These are phyloP conservation scores for Drosophila persimilis DNA, from an alignment of 1,140 invertebrate species.

Conservation along the genomic window DNA sequence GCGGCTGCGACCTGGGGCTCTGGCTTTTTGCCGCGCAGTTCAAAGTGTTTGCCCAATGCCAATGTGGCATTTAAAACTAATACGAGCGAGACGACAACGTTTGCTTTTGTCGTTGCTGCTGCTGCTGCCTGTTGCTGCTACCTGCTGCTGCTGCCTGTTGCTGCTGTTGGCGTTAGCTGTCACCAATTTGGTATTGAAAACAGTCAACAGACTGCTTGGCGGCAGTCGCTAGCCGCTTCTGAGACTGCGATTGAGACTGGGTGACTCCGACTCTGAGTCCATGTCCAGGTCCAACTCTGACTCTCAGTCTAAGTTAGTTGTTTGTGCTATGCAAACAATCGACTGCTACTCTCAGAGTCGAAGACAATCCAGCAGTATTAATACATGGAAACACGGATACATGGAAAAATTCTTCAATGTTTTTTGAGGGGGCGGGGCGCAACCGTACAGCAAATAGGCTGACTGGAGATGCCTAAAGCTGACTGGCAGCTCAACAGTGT, in stretches of 20 bases:
- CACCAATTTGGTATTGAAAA: conserved; percentile 76
- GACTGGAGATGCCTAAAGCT: conserved; percentile 17
- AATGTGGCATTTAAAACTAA: conserved; percentile 80
- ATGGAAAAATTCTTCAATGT: conserved; percentile 54
- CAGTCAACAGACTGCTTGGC: conserved; percentile 42
- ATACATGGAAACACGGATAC: too few relatives aligned
- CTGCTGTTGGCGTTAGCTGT: conserved; percentile 49
- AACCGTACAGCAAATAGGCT: conserved; percentile 36
- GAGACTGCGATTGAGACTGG: background rate
- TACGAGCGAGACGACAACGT: conserved; percentile 61
- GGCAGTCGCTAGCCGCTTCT: conserved; percentile 30
- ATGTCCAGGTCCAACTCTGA: conserved; percentile 5
- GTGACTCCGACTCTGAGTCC: conserved; percentile 1
- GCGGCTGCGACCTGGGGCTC: conserved; percentile 14
- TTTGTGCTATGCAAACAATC: conserved; percentile 64
- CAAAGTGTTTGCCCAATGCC: conserved; percentile 69
- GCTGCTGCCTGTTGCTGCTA: conserved; percentile 50
- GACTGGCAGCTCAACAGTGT: conserved; percentile 29
- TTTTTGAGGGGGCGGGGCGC: conserved; percentile 22
- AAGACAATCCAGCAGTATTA: conserved; percentile 36
- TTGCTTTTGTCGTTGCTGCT: conserved; percentile 32
- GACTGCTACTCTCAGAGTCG: conserved; percentile 4
- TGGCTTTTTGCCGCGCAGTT: conserved; percentile 12
- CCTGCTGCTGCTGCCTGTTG: conserved; percentile 25
- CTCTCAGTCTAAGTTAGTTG: conserved; percentile 46